Evolutionary conservation across 2,113 vertebrate genomes (phyloP).

Genomic region (Ailuropoda melanoleuca): DNA sequence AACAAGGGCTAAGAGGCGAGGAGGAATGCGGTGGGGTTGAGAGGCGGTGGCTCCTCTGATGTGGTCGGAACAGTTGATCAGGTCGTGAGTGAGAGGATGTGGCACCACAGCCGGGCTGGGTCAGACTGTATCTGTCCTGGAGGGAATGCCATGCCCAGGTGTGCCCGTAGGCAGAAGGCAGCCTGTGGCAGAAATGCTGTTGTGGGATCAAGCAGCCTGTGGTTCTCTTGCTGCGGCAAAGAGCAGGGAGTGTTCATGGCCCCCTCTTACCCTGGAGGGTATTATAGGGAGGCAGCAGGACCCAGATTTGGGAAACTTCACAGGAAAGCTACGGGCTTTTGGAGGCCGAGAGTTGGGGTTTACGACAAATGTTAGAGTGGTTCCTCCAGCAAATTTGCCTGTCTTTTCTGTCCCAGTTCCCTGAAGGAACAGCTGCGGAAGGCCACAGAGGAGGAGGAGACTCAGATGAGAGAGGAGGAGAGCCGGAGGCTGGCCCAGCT

Average conservation of each 20-base stretch:
- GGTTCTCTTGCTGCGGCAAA: neutral
- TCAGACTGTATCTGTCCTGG: neutral
- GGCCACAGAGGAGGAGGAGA: conserved; percentile 70
- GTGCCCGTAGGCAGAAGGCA: neutral
- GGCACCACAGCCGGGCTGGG: neutral
- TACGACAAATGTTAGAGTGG: too few species aligned
- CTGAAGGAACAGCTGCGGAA: conserved; percentile 83
- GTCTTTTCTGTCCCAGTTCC: conserved; percentile 75
- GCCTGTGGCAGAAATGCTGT: neutral
- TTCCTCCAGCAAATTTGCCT: neutral
- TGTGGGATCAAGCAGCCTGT: neutral
- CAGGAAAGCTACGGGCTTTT: neutral
- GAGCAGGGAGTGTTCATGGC: neutral
- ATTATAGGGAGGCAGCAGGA: neutral
- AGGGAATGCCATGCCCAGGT: neutral
- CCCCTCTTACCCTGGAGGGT: neutral
- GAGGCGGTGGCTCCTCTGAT: neutral
- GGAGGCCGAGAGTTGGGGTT: neutral
- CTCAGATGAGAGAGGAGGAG: conserved; percentile 81
- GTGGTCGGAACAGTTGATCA: neutral
- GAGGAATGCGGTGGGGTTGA: neutral
- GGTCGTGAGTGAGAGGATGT: neutral
- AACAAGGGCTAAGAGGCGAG: neutral
- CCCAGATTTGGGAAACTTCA: neutral
- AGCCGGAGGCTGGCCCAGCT: conserved; percentile 79